Evolutionary conservation across 2,888 invertebrate genomes (phyloP).

Genomic region (Parnassius smintheus): DNA sequence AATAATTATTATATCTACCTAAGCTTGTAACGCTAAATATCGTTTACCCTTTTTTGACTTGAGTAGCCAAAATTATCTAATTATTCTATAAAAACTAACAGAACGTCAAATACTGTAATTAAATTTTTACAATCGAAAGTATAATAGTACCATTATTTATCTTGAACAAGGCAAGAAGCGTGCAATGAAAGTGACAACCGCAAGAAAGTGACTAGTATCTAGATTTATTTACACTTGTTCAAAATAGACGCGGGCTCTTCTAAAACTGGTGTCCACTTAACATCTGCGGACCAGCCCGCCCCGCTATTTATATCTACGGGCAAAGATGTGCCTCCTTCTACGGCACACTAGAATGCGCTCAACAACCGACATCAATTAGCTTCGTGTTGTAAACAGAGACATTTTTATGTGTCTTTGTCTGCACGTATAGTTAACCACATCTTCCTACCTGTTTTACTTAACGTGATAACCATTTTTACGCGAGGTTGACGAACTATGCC

Average conservation of each 20-base stretch:
- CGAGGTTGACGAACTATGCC: conserved; percentile 55
- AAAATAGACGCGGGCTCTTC: conserved; percentile 71
- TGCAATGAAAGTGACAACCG: conserved; percentile 72
- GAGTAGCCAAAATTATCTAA: too few species aligned
- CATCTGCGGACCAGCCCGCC: conserved; percentile 58
- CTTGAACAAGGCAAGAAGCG: conserved; percentile 41
- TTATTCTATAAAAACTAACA: too few species aligned
- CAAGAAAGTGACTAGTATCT: conserved; percentile 70
- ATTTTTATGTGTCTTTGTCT: conserved; percentile 59
- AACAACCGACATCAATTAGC: conserved; percentile 57
- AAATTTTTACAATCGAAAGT: conserved; percentile 10
- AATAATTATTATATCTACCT: too few species aligned
- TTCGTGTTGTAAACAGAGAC: conserved; percentile 54
- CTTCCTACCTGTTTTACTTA: conserved; percentile 45
- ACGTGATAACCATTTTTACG: conserved; percentile 46
- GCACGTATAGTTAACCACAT: conserved; percentile 47
- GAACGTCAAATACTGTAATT: neutral
- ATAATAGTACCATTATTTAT: conserved; percentile 16
- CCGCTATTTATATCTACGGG: conserved; percentile 70
- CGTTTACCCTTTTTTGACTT: too few species aligned
- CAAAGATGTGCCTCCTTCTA: conserved; percentile 70
- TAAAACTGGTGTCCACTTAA: conserved; percentile 75
- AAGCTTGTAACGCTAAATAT: too few species aligned
- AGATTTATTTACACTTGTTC: conserved; percentile 78
- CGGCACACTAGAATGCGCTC: conserved; percentile 66